Evolutionary conservation across 2,797 vertebrate species (phyloP).

Genomic region (Sparus aurata): DNA sequence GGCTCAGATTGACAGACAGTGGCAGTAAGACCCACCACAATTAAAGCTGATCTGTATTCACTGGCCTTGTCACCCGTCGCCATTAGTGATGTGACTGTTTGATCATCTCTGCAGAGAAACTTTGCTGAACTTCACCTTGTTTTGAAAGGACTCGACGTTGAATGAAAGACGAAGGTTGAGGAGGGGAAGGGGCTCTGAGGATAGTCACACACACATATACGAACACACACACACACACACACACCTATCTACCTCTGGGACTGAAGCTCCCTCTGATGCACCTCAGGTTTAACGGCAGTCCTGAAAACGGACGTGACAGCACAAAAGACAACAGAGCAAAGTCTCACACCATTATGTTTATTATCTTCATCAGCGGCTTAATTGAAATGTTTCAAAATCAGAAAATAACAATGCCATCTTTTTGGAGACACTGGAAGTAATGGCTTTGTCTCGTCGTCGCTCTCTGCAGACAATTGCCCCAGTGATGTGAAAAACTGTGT

Average conservation of each 20-base stretch:
- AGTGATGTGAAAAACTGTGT: slow-evolving; percentile 88
- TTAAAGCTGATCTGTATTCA: slow-evolving; percentile 99
- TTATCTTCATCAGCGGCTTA: slow-evolving; percentile 82
- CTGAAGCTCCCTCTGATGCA: slow-evolving; percentile 67
- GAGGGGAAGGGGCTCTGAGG: slow-evolving; percentile 46
- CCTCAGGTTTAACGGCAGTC: slow-evolving; percentile 63
- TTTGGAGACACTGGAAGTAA: slow-evolving; percentile 82
- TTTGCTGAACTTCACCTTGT: slow-evolving; percentile 94
- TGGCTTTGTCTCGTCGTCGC: slow-evolving; percentile 84
- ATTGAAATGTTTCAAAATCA: slow-evolving; percentile 88
- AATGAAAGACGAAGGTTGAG: slow-evolving; percentile 78
- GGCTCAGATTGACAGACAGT: slow-evolving; percentile 99
- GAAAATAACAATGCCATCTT: slow-evolving; percentile 83
- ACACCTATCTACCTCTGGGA: slow-evolving; percentile 51
- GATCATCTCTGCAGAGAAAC: slow-evolving; percentile 92
- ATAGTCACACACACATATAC: slow-evolving; percentile 43
- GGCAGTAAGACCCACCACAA: slow-evolving; percentile 99
- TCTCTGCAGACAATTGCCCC: slow-evolving; percentile 87
- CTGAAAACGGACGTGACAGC: slow-evolving; percentile 69
- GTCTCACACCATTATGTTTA: slow-evolving; percentile 80
- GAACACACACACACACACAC: slow-evolving; percentile 7
- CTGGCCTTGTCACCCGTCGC: slow-evolving; percentile 96
- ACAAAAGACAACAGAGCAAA: slow-evolving; percentile 77
- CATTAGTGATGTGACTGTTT: slow-evolving; percentile 95
- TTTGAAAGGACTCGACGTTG: slow-evolving; percentile 91